Percentiles rank a stretch among this genome's conserved stretches.
These are phyloP conservation scores for Tenthredo notha DNA, from an alignment of 2,888 invertebrate genomes.

Conservation along the genomic window DNA sequence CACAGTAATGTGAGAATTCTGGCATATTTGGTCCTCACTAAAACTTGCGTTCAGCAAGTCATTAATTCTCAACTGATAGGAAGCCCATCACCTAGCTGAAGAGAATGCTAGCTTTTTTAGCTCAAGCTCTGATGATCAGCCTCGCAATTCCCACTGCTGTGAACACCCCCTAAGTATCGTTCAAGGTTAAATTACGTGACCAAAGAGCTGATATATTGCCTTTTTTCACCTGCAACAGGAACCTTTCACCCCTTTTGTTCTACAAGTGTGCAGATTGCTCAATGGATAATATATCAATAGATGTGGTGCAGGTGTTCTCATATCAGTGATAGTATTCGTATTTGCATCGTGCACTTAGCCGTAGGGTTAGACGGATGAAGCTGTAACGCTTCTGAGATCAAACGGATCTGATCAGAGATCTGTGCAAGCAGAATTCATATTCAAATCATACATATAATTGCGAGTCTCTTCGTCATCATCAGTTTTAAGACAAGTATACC, in stretches of 20 bases:
- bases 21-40: background rate
- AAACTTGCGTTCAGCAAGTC: background rate
- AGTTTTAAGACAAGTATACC: background rate
- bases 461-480: background rate
- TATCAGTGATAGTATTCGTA: background rate
- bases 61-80: slow-evolving; percentile 19
- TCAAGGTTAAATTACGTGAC: slow-evolving; percentile 20
- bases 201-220: slow-evolving; percentile 27
- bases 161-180: background rate
- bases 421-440: slow-evolving; percentile 2
- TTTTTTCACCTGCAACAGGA: slow-evolving; percentile 33
- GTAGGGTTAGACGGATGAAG: slow-evolving; percentile 27
- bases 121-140: background rate
- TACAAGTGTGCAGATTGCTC: background rate
- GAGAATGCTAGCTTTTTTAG: slow-evolving; percentile 17
- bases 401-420: background rate
- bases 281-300: background rate
- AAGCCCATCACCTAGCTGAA: background rate
- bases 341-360: slow-evolving; percentile 29
- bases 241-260: background rate
- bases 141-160: background rate
- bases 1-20: background rate
- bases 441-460: background rate
- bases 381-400: background rate
- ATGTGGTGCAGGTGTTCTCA: background rate